phyloP scores from a whole-genome alignment of 2,888 invertebrate genomes.

The Anthrax anthrax region DNA sequence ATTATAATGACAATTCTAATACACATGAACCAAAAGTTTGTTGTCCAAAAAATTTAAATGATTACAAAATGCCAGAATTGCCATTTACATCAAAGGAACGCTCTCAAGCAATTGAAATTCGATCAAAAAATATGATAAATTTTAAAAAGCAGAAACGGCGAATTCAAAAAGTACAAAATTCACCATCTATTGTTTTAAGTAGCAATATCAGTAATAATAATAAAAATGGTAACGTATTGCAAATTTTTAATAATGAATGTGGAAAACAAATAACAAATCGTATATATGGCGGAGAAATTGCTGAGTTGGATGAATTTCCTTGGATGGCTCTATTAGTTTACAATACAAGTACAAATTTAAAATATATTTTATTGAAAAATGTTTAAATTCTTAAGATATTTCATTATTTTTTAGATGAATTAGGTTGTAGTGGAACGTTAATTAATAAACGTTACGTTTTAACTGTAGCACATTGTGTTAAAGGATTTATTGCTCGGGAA shows the following conservation, averaged over 20 bases:
- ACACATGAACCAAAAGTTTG: slow-evolving; percentile 18
- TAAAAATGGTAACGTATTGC: background rate
- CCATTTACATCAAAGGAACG: slow-evolving; percentile 16
- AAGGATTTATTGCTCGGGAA: slow-evolving; percentile 35
- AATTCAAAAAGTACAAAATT: too few relatives aligned
- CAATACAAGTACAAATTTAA: slow-evolving; percentile 31
- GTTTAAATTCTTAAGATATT: background rate
- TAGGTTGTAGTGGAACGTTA: slow-evolving; percentile 47
- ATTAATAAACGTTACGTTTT: slow-evolving; percentile 43
- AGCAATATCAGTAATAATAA: too few relatives aligned
- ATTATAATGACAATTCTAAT: slow-evolving; percentile 4
- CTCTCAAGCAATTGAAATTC: background rate
- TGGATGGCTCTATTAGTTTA: slow-evolving; percentile 48
- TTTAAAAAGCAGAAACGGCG: background rate
- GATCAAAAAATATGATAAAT: background rate
- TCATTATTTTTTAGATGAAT: slow-evolving; percentile 27
- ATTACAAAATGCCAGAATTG: slow-evolving; percentile 24
- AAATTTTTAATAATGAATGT: slow-evolving; percentile 34
- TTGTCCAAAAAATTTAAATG: slow-evolving; percentile 26
- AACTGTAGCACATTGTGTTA: slow-evolving; percentile 49
- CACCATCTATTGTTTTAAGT: too few relatives aligned
- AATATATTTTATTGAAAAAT: background rate
- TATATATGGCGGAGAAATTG: slow-evolving; percentile 45
- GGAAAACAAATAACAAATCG: slow-evolving; percentile 43
- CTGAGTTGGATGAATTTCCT: slow-evolving; percentile 48